Base-by-base conservation (phyloP, 2,113 vertebrate genomes). In the Phaethon lepturus region DNA sequence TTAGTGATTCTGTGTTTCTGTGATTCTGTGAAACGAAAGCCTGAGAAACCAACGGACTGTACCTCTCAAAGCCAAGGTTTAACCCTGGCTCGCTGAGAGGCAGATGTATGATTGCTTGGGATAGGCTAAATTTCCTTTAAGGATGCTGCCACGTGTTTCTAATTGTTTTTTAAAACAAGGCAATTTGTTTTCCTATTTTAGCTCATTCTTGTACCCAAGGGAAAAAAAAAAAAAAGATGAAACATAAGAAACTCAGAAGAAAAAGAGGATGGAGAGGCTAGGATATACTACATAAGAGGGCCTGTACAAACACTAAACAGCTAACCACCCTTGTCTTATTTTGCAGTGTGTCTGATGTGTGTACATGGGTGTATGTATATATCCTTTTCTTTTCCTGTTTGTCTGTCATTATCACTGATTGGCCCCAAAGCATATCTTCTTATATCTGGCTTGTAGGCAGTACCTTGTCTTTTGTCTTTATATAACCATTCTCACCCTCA, bases 401-500 rank as follows among this genome's bases (percentile, higher is more conserved):
- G 38, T 86, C 40, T 95, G 49, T 93, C 52, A 79, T 85, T 87
- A 72, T n/a, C 73, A 87, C 35, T 35, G 40, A 75, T 29, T 35
- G 8, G 93, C 44, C 58, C 16, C 64, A 68, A 73, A 91, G 47
- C 22, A 19, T 29, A 35, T 73, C 29, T 59, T 86, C 80, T 78
- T 68, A 4, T 69, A 55, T 49, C 56, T 90, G 75, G 83, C 24
- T 82, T 68, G 89, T 93, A 82, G 76, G 84, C 69, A 89, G 47
- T 47, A 55, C 84, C 60, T 96, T 71, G 29, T 63, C 90, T 87
- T 87, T 85, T 3, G 0, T 79, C 73, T 94, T 97, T 96, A 96
- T 49, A 85, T 93, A 97, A 96, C 33, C 6, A 59, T 53, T 94
- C 86, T 93, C 66, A 52, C 77, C 87, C 95, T 93, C 89, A 82